Percentiles rank a stretch among this genome's conserved stretches.
phyloP scores from a whole-genome alignment of 1,140 invertebrate species.

The Diabrotica virgifera region DNA sequence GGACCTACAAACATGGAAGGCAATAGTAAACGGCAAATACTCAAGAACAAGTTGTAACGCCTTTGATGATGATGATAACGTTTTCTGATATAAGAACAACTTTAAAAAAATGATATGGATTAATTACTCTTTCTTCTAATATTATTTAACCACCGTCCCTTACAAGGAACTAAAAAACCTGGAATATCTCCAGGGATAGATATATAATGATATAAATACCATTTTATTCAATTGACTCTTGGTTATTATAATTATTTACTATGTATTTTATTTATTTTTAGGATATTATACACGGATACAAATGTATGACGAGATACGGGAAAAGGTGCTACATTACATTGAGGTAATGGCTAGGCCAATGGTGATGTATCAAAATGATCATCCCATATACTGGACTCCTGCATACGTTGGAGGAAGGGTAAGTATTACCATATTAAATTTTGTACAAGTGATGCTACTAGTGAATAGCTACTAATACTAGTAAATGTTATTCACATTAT shows the following conservation, averaged over 20 bases:
- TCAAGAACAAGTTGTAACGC: too few relatives aligned
- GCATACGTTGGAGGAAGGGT: constrained; percentile 86
- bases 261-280: constrained; percentile 24
- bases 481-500: too few relatives aligned
- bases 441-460: too few relatives aligned
- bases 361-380: constrained; percentile 85
- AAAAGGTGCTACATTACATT: constrained; percentile 88
- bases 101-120: too few relatives aligned
- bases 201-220: neutral
- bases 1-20: too few relatives aligned
- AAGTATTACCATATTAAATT: constrained; percentile 38
- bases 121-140: too few relatives aligned
- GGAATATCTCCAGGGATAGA: neutral
- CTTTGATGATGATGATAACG: too few relatives aligned
- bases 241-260: neutral
- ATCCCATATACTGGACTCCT: constrained; percentile 87
- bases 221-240: neutral
- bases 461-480: too few relatives aligned
- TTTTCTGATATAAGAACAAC: too few relatives aligned
- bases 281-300: constrained; percentile 44
- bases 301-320: constrained; percentile 51
- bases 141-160: too few relatives aligned
- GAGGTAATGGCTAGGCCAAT: constrained; percentile 86
- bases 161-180: too few relatives aligned
- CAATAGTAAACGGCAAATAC: too few relatives aligned